These are phyloP conservation scores for Melopsittacus undulatus DNA, from an alignment of 2,797 vertebrate genomes.

Conservation along the genomic window DNA sequence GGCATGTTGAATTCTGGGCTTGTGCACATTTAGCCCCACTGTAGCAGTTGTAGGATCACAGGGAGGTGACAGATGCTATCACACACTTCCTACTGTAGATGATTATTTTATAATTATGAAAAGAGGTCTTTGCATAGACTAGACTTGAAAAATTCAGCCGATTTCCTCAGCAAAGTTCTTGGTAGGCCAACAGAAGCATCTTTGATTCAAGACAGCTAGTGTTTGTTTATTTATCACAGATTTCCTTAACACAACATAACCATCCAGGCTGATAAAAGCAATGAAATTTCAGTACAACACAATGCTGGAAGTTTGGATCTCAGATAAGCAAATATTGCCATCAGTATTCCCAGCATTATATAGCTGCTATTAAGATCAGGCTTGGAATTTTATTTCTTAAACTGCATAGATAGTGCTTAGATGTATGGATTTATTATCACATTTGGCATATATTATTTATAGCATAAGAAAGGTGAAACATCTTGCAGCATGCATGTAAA, in stretches of 20 bases:
- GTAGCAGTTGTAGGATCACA: conserved; percentile 38
- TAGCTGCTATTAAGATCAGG: conserved; percentile 68
- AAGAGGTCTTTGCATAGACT: conserved; percentile 58
- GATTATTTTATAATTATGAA: conserved; percentile 64
- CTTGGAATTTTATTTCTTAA: conserved; percentile 83
- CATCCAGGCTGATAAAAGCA: conserved; percentile 59
- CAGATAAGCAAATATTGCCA: conserved; percentile 67
- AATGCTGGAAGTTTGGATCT: conserved; percentile 69
- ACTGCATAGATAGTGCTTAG: conserved; percentile 87
- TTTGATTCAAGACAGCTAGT: conserved; percentile 51
- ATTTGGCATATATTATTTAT: conserved; percentile 95
- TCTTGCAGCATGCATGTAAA: conserved; percentile 93
- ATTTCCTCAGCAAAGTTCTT: conserved; percentile 32
- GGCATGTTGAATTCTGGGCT: conserved; percentile 33
- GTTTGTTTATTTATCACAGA: conserved; percentile 48
- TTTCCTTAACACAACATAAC: conserved; percentile 49
- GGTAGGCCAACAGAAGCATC: conserved; percentile 36
- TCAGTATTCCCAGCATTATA: conserved; percentile 67
- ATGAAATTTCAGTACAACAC: conserved; percentile 66
- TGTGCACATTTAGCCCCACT: conserved; percentile 40
- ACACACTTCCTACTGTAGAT: conserved; percentile 25
- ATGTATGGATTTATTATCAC: conserved; percentile 94
- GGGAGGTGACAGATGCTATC: conserved; percentile 62
- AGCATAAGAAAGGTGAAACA: conserved; percentile 96
- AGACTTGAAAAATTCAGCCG: conserved; percentile 51